These are phyloP conservation scores for Laothoe populi DNA, from an alignment of 2,888 invertebrate genomes.

Conservation along the genomic window DNA sequence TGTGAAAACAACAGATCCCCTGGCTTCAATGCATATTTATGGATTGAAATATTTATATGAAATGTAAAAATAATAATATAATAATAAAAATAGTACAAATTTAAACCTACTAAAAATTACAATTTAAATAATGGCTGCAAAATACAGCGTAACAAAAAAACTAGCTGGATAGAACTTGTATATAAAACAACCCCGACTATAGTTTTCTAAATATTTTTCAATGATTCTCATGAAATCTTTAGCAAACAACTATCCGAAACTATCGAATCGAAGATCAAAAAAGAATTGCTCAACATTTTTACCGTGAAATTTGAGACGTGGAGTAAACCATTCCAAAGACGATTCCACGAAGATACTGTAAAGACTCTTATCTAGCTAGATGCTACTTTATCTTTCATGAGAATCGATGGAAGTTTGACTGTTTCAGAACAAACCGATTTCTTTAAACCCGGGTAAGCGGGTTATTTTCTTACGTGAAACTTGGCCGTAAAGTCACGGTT, in stretches of 20 bases:
- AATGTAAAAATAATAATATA: no score
- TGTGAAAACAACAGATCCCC: no score
- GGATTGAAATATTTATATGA: no score
- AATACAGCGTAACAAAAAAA: no score
- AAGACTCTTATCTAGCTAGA: slow-evolving; percentile 32
- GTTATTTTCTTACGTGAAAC: slow-evolving; percentile 30
- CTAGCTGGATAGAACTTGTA: no score
- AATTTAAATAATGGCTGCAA: no score
- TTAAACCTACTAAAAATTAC: no score
- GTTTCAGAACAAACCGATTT: slow-evolving; percentile 28
- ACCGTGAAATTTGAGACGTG: slow-evolving; percentile 32
- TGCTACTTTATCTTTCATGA: slow-evolving; percentile 39
- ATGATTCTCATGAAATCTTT: not conserved
- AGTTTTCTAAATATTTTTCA: not conserved
- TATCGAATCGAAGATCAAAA: slow-evolving; percentile 1
- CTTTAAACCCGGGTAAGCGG: slow-evolving; percentile 26
- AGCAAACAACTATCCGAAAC: not conserved
- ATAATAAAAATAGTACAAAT: no score
- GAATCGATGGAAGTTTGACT: slow-evolving; percentile 38
- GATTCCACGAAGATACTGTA: slow-evolving; percentile 16
- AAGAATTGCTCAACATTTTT: slow-evolving; percentile 28
- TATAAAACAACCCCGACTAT: no score
- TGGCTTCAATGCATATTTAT: no score
- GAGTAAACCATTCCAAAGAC: slow-evolving; percentile 23
- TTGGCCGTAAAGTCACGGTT: slow-evolving; percentile 35